These are phyloP conservation scores for Chrysotoxum bicinctum DNA, from an alignment of 2,888 invertebrate genomes.

Conservation along the genomic window DNA sequence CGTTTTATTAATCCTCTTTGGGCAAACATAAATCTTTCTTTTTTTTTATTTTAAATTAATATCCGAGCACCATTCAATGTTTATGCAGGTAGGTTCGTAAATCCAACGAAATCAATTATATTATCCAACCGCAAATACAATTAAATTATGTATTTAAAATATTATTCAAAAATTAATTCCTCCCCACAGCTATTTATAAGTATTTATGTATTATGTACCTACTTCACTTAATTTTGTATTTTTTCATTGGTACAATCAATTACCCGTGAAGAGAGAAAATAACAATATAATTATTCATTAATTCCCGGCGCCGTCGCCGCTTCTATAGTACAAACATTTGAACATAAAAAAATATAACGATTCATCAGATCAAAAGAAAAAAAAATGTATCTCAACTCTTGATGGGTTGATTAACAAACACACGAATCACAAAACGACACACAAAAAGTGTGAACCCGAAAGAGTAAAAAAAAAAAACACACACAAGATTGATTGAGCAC, in stretches of 20 bases:
- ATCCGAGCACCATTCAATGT: not conserved
- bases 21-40: constrained; percentile 8
- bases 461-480: constrained; percentile 1
- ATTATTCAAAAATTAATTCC: constrained; percentile 14
- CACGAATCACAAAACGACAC: constrained; percentile 39
- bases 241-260: constrained; percentile 63
- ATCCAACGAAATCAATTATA: constrained; percentile 12
- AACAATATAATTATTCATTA: constrained; percentile 58
- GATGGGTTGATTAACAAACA: constrained; percentile 63
- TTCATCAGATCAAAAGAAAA: constrained; percentile 18
- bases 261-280: constrained; percentile 54
- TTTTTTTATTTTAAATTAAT: constrained; percentile 4
- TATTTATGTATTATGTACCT: not conserved
- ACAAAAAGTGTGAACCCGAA: constrained; percentile 51
- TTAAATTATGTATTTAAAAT: constrained; percentile 39
- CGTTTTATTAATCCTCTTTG: constrained; percentile 16
- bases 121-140: constrained; percentile 48
- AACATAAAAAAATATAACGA: constrained; percentile 9
- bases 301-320: constrained; percentile 50
- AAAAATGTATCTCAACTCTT: constrained; percentile 62
- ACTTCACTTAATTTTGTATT: constrained; percentile 8
- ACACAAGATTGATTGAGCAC: constrained; percentile 59
- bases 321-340: constrained; percentile 8
- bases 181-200: constrained; percentile 27
- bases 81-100: constrained; percentile 4